Percentiles rank a stretch among this genome's conserved stretches.
These are phyloP conservation scores for Achatina immaculata DNA, from an alignment of 1,140 invertebrate species.

Conservation along the genomic window DNA sequence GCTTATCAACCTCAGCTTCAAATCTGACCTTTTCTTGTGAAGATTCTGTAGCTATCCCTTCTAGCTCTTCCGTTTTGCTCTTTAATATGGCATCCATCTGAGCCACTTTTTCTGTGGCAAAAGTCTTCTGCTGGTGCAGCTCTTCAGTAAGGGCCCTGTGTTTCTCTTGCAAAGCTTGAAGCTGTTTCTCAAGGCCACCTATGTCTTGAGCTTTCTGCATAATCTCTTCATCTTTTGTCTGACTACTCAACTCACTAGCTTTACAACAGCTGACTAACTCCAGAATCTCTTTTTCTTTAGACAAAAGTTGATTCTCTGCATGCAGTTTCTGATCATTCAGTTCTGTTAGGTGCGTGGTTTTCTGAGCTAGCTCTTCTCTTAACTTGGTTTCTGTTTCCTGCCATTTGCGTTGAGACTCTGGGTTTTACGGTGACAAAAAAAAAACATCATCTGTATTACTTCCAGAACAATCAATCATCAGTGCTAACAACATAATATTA, in stretches of 20 bases:
- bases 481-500: too few species aligned
- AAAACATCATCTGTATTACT: too few species aligned
- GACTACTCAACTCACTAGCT: neutral
- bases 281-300: neutral
- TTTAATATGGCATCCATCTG: neutral
- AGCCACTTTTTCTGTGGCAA: neutral
- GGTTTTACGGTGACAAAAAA: too few species aligned
- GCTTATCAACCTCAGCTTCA: neutral
- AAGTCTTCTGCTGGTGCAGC: neutral
- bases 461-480: too few species aligned
- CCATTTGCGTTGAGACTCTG: conserved; percentile 3
- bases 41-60: neutral
- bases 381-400: neutral
- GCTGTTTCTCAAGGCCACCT: neutral
- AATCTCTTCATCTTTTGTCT: neutral
- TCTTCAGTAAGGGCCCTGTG: neutral
- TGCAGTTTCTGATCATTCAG: neutral
- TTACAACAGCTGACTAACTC: neutral
- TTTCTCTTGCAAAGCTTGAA: neutral
- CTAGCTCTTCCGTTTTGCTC: neutral
- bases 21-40: neutral
- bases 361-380: neutral
- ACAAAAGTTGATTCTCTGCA: neutral
- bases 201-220: neutral
- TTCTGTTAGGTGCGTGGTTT: neutral